Evolutionary conservation across 1,140 invertebrate genomes (phyloP), one percentile per base, ranked within the genome.

Genomic region (Drosophila pallidifrons): DNA sequence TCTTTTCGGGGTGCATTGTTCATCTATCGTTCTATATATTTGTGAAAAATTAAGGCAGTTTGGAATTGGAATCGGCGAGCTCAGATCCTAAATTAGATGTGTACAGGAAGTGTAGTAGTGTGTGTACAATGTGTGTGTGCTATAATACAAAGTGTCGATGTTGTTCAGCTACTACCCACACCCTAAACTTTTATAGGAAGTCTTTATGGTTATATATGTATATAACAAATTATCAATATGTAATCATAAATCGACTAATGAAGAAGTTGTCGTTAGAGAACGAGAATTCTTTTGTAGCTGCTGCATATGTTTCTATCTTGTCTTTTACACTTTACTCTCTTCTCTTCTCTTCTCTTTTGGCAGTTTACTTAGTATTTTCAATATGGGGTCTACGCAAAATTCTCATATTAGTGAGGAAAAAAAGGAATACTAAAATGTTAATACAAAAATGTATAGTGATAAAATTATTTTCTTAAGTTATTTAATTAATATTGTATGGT

Each of bases 191-290:
- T 78, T 81, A 89, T 89, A 89, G 81, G 81, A 90, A 89, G 78
- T 89, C 75, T 81, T 79, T 57, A 41, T 77, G 81, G 86, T 81
- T 85, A 79, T 80, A 69, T 80, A 81, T 68, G 75, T 70, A 81
- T 75, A 75, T 79, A 79, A 82, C 75, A 88, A 74, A 74, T 68
- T 61, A 65, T 74, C 28, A 74, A 60, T 81, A 85, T 76, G 72
- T 87, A 82, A 88, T 87, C 52, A 83, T 69, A 74, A 71, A 51
- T 79, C 91, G 91, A 93, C 92, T 92, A 92, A 92, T 92, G 93
- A 92, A 93, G 93, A 93, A 93, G 93, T 92, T 92, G 92, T 92
- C 86, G 82, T 86, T 88, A 81, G 86, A 79, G 68, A 76, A 91
- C 82, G 91, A 92, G 91, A 92, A 91, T 92, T 82, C 55, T n/a